Conservation (phyloP, 2,888 invertebrate species). For the Brenthis hecate region DNA sequence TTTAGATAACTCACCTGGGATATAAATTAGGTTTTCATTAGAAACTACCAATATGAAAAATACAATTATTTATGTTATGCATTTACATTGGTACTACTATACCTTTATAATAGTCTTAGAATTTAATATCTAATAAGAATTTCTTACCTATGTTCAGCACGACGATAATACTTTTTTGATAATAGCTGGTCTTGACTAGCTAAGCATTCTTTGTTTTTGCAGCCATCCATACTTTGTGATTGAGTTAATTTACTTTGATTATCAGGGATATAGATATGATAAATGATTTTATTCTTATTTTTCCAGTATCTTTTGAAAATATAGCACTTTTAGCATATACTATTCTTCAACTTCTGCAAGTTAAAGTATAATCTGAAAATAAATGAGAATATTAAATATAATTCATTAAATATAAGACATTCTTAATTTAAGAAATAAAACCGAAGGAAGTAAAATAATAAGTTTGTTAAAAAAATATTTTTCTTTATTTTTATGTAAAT, state of each 20-base stretch:
- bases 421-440: no score
- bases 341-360: conserved; percentile 6
- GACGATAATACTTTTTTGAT: conserved; percentile 70
- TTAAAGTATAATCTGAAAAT: conserved; percentile 12
- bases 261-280: conserved; percentile 3
- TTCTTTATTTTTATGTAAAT: no score
- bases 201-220: conserved; percentile 54
- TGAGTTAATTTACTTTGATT: conserved; percentile 14
- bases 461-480: no score
- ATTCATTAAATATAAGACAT: background rate
- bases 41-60: no score
- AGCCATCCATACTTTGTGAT: conserved; percentile 50
- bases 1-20: no score
- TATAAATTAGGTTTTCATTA: no score
- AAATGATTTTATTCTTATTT: conserved; percentile 7
- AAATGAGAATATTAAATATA: background rate
- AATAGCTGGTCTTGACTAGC: conserved; percentile 45
- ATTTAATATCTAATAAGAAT: conserved; percentile 7
- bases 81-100: no score
- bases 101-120: background rate
- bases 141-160: conserved; percentile 73
- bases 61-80: no score
- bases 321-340: conserved; percentile 27
- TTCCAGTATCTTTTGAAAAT: conserved; percentile 7
- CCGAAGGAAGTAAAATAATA: no score